Evolutionary conservation across 2,888 invertebrate genomes (phyloP), one percentile per base, ranked within the genome.

Genomic region (Brachynemurus nebulosus): DNA sequence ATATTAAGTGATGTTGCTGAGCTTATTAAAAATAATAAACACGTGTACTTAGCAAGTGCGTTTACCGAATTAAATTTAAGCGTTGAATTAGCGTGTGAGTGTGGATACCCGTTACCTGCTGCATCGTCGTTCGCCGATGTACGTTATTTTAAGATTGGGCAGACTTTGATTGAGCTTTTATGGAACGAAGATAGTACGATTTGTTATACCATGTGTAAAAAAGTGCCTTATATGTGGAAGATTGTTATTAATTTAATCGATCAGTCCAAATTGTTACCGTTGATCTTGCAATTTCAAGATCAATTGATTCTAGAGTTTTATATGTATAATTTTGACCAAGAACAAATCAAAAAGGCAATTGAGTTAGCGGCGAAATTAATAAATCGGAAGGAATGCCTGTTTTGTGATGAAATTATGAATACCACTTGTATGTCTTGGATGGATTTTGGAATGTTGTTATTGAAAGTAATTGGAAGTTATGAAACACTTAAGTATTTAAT

Each of bases 181-280:
- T 66, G 65, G 61, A 60, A 63, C 4, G 62, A 56, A 48, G 61
- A 67, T 46, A 64, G 65, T 0, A 59, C 63, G 27, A 65, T 66
- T 36, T 71, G 70, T 49, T 67, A 71, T 30, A 65, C 67, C 51
- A 63, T 74, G 33, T 74, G 76, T 50, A 70, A 68, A 52, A 62
- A 63, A 51, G 72, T 79, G 67, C 79, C 80, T 37, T 74, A 71
- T 52, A 64, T 79, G 55, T 78, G 77, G 74, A 66, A 69, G 44
- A 71, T 72, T 51, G 72, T 74, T 50, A 59, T 78, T 17, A 64
- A 68, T 45, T 55, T 72, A 45, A 61, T 68, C 52, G 57, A 66
- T 44, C 66, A 68, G 30, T 68, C 71, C 5, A 5, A 25, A 51
- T 66, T 71, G 48, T 55, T 72, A n/a, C 55, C 69, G 49, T 61